Conservation (phyloP, 2,797 vertebrate genomes). For the Lithobates pipiens region DNA sequence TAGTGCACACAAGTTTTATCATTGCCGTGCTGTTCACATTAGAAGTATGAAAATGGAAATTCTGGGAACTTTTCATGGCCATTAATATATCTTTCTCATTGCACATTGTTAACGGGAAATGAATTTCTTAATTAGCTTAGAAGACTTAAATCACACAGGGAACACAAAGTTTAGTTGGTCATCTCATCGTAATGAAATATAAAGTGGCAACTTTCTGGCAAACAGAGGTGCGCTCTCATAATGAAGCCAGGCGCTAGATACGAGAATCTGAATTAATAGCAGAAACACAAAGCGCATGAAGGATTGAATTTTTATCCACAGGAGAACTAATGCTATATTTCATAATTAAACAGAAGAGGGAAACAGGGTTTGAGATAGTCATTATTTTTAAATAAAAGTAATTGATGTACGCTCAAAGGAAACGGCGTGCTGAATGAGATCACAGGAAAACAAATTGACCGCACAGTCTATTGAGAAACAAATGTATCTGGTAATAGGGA, state of each 20-base stretch:
- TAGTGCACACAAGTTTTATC: neutral
- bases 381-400: slow-evolving; percentile 37
- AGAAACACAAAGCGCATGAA: slow-evolving; percentile 4
- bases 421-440: neutral
- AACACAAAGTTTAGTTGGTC: slow-evolving; percentile 28
- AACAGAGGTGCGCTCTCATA: slow-evolving; percentile 5
- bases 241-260: slow-evolving; percentile 34
- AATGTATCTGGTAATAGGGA: neutral
- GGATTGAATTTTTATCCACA: slow-evolving; percentile 49
- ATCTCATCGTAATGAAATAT: slow-evolving; percentile 25
- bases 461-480: neutral
- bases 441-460: slow-evolving; percentile 18
- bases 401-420: slow-evolving; percentile 13
- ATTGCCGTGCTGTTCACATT: neutral
- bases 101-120: slow-evolving; percentile 44
- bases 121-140: slow-evolving; percentile 42
- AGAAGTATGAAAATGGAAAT: slow-evolving; percentile 21
- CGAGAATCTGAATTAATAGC: slow-evolving; percentile 27
- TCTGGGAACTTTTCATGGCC: slow-evolving; percentile 37
- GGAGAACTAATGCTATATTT: slow-evolving; percentile 37
- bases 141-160: slow-evolving; percentile 38
- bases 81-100: slow-evolving; percentile 28
- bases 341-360: slow-evolving; percentile 36
- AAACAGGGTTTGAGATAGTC: slow-evolving; percentile 17
- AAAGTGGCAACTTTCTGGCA: slow-evolving; percentile 27